Percentiles rank a stretch among this genome's conserved stretches.
Conservation (phyloP, 2,797 vertebrate species). For the Sebastes trivittatus region DNA sequence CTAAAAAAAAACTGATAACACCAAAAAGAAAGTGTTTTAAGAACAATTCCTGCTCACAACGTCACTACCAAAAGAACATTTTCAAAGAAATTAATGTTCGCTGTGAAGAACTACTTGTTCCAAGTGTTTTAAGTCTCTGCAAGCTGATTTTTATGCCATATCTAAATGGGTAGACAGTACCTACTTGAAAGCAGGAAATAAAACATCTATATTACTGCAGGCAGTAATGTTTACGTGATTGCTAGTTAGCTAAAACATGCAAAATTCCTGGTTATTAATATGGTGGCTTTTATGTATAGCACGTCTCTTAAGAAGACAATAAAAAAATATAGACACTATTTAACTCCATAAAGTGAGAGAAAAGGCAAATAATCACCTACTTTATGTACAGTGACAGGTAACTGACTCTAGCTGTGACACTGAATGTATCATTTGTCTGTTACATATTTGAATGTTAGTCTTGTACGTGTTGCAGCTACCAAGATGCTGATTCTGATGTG, state of each 20-base stretch:
- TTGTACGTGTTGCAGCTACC: conserved; percentile 59
- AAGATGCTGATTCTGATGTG: conserved; percentile 48
- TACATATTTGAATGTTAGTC: conserved; percentile 79
- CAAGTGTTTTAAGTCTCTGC: not conserved
- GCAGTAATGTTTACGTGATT: not conserved
- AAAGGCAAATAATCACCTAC: not conserved
- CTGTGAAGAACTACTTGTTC: not conserved
- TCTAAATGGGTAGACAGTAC: not conserved
- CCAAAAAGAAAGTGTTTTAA: not conserved
- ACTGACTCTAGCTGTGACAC: conserved; percentile 44
- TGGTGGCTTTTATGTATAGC: not conserved
- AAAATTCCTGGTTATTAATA: not conserved
- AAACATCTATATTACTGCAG: not conserved
- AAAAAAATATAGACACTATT: not conserved
- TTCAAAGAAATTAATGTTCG: not conserved
- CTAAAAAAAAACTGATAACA: not conserved
- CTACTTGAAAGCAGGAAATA: not conserved
- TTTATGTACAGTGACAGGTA: not conserved
- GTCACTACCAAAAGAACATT: not conserved
- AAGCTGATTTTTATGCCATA: not conserved
- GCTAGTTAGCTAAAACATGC: not conserved
- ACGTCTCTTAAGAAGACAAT: not conserved
- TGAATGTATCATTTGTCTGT: conserved; percentile 82
- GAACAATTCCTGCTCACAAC: not conserved
- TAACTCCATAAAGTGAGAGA: not conserved